Base-by-base conservation (phyloP, 2,113 vertebrate genomes). In the Oncorhynchus mykiss region DNA sequence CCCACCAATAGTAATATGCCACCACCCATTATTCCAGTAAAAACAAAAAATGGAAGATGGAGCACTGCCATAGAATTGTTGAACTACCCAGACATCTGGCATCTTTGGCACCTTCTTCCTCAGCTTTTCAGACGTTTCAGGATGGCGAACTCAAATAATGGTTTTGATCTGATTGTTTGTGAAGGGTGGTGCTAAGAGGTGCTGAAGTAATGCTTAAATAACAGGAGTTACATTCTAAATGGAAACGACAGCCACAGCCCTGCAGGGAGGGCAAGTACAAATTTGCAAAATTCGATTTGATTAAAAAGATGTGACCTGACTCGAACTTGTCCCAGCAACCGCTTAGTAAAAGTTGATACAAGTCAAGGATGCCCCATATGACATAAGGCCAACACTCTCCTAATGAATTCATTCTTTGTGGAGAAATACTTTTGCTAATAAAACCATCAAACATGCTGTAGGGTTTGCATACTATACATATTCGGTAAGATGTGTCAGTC, bases 261-360 rank as follows among this genome's bases (percentile, higher is more conserved):
- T 81, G 74, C 66, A 78, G 84, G 74, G 34, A 69, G 62, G 79
- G 77, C 70, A 67, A 22, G 59, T 62, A 62, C 59, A 62, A 2
- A 62, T 22, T 18, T 5, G 5, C n/a, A 22, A 22, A 62, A 62
- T 62, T 14, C 3, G 2, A 62, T 22, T 8, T 62, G 18, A 62
- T 24, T 22, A 62, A n/a, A 22, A 54, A 49, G 24, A 48, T 73
- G 64, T 67, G 49, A 39, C 45, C 71, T 24, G 22, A 54, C 24
- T 57, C 6, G 1, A 73, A 12, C 76, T 59, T 59, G 76, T 49
- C 31, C 31, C 49, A 29, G 76, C 76, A 68, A 59, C 60, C 11
- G 24, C 34, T 34, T 13, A 25, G 67, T 14, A 34, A 13, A 8
- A 62, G 51, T 8, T 57, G 59, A 62, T 62, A 16, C 16, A 54